phyloP scores from a whole-genome alignment of 2,113 vertebrate species.

The Irena cyanogastra region DNA sequence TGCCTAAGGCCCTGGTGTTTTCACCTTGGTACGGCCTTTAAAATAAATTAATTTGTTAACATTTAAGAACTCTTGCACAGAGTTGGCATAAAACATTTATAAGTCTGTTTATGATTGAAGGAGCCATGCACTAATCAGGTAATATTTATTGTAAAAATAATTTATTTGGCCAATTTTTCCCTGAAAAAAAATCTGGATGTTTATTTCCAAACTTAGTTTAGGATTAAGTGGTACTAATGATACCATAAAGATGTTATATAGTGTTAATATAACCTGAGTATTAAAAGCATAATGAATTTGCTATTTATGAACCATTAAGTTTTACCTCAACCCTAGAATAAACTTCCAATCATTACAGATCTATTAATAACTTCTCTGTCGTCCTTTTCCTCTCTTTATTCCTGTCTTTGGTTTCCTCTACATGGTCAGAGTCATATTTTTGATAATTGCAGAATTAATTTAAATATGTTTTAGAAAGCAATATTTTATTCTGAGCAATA shows the following conservation, averaged over 20 bases:
- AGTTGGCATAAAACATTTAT: slow-evolving; percentile 61
- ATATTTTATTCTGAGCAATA: background rate
- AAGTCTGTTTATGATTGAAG: slow-evolving; percentile 54
- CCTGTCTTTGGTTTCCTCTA: background rate
- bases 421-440: background rate
- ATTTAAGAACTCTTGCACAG: slow-evolving; percentile 53
- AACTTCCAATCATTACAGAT: slow-evolving; percentile 68
- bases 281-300: slow-evolving; percentile 78
- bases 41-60: slow-evolving; percentile 72
- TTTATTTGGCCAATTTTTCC: slow-evolving; percentile 67
- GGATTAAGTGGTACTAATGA: slow-evolving; percentile 67
- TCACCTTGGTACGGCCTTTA: slow-evolving; percentile 71
- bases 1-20: slow-evolving; percentile 17
- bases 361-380: slow-evolving; percentile 47
- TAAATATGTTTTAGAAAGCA: background rate
- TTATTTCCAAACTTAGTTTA: slow-evolving; percentile 62
- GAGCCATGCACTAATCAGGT: slow-evolving; percentile 34
- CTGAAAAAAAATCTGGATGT: slow-evolving; percentile 48
- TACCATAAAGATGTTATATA: slow-evolving; percentile 77
- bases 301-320: slow-evolving; percentile 77
- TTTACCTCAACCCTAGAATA: slow-evolving; percentile 70
- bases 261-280: slow-evolving; percentile 71
- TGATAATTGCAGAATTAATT: background rate
- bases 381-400: background rate
- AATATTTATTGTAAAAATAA: slow-evolving; percentile 63